A percentile compares a stretch with the other conserved stretches of the same genome.
phyloP scores from a whole-genome alignment of 2,888 invertebrate genomes.

The Heliconius ethilla region DNA sequence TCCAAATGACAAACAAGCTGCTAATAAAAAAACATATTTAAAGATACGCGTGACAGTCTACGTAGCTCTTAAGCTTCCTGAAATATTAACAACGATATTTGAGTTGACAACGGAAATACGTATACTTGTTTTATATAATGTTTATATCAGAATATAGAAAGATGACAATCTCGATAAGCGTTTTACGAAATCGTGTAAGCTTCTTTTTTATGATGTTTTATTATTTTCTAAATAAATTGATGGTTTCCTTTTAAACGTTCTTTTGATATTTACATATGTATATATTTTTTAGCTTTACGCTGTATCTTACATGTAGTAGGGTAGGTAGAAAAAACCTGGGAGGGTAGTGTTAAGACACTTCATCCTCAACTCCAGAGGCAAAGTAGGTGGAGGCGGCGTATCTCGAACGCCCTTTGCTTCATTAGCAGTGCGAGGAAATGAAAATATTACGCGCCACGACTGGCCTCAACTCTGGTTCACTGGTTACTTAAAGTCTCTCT shows the following conservation, averaged over 20 bases:
- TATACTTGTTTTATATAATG: neutral
- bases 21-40: conserved; percentile 18
- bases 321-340: neutral
- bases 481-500: too few species aligned
- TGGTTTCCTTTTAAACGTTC: neutral
- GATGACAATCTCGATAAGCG: conserved; percentile 2
- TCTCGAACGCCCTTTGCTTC: neutral
- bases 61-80: conserved; percentile 25
- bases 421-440: neutral
- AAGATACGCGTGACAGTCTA: conserved; percentile 18
- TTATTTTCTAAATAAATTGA: neutral
- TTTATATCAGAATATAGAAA: neutral
- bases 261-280: neutral
- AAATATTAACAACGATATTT: conserved; percentile 32
- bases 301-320: too few species aligned
- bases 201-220: neutral
- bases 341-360: neutral
- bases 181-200: conserved; percentile 6
- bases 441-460: neutral
- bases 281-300: too few species aligned
- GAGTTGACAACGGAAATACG: conserved; percentile 29
- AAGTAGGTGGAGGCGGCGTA: neutral
- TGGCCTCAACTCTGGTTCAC: too few species aligned
- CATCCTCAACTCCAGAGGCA: neutral
- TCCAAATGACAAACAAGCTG: neutral